phyloP scores from a whole-genome alignment of 2,888 invertebrate species.

The Chesias legatella region DNA sequence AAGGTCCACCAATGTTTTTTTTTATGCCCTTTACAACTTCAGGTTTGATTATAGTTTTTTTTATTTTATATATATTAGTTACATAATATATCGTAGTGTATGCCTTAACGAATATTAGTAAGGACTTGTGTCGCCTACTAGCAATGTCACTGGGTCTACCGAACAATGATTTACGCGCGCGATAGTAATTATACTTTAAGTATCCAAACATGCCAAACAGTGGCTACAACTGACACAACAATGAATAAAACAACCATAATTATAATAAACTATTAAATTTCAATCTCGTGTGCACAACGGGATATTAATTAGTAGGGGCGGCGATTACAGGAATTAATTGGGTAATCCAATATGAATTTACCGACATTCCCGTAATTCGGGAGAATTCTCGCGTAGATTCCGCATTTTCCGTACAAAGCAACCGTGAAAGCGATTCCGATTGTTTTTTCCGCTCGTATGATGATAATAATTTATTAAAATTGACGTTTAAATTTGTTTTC shows the following conservation, averaged over 20 bases:
- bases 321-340: conserved; percentile 70
- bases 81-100: no score
- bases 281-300: conserved; percentile 41
- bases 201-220: no score
- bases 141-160: no score
- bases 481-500: conserved; percentile 23
- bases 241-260: conserved; percentile 32
- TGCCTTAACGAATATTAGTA: no score
- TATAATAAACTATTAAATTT: conserved; percentile 62
- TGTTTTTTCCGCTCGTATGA: conserved; percentile 22
- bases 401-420: conserved; percentile 1
- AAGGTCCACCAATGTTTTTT: no score
- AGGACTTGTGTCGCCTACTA: no score
- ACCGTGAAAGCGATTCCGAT: conserved; percentile 19
- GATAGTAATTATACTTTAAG: no score
- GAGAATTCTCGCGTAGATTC: background rate
- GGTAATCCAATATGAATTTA: conserved; percentile 69
- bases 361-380: conserved; percentile 31
- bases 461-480: conserved; percentile 25
- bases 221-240: conserved; percentile 4
- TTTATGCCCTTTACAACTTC: no score
- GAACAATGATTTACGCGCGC: no score
- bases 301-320: conserved; percentile 62
- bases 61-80: no score
- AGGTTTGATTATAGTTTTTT: no score